These are phyloP conservation scores for Microhierax caerulescens DNA, from an alignment of 2,797 vertebrate species.

Conservation along the genomic window DNA sequence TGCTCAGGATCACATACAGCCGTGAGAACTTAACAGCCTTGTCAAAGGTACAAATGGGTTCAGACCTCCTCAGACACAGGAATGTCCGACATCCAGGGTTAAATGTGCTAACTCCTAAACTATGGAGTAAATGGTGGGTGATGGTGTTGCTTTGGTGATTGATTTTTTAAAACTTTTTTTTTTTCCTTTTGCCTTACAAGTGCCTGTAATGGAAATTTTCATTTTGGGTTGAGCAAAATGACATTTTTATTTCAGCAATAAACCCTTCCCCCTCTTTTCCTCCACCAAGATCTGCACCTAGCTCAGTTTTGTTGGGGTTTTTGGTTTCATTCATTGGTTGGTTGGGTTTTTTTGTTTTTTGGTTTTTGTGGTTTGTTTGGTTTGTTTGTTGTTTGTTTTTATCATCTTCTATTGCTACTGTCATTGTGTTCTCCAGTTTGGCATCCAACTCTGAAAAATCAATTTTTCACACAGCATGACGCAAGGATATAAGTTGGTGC, in stretches of 20 bases:
- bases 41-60: neutral
- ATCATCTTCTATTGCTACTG: neutral
- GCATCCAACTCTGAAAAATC: neutral
- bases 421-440: neutral
- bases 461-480: neutral
- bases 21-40: neutral
- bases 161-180: neutral
- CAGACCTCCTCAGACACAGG: neutral
- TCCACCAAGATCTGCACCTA: neutral
- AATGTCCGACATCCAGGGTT: neutral
- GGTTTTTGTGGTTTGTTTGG: too few relatives aligned
- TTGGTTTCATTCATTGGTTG: too few relatives aligned
- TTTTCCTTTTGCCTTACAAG: rapidly evolving
- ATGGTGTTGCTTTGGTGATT: neutral
- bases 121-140: neutral
- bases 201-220: neutral
- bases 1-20: neutral
- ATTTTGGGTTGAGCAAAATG: neutral
- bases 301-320: neutral
- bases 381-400: neutral
- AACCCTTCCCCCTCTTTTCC: rapidly evolving
- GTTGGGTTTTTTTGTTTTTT: too few relatives aligned
- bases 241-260: neutral
- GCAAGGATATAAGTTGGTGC: neutral
- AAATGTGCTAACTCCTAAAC: neutral